Evolutionary conservation across 2,797 vertebrate species (phyloP).

Genomic region (Microhierax caerulescens): DNA sequence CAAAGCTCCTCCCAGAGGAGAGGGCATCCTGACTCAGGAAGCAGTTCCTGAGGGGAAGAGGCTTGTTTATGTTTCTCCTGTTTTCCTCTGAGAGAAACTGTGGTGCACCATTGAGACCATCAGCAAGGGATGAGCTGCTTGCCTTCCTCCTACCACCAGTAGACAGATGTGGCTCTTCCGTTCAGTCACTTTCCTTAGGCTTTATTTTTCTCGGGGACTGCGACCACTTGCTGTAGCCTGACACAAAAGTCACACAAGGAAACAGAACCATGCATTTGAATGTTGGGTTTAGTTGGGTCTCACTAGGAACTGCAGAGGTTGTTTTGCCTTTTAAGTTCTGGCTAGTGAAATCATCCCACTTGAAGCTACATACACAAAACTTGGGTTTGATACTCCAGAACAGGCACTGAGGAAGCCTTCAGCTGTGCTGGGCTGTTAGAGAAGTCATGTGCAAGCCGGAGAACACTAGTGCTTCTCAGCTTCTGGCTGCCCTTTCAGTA

Average conservation of each 20-base stretch:
- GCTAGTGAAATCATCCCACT: background rate
- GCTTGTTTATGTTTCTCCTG: background rate
- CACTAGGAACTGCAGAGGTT: background rate
- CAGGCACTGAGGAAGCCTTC: background rate
- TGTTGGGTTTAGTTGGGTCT: constrained; percentile 21
- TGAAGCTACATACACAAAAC: background rate
- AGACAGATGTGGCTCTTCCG: constrained; percentile 38
- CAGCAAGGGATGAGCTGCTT: background rate
- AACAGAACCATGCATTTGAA: background rate
- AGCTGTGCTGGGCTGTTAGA: background rate
- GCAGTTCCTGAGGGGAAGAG: background rate
- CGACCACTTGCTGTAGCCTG: constrained; percentile 10
- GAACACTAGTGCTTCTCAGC: background rate
- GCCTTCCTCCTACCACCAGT: background rate
- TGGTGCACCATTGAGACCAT: background rate
- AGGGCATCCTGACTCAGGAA: background rate
- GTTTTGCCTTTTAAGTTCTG: background rate
- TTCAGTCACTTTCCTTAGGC: constrained; percentile 15
- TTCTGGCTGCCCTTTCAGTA: background rate
- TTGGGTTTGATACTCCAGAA: background rate
- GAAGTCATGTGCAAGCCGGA: background rate
- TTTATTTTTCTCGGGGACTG: constrained; percentile 9
- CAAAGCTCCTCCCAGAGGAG: background rate
- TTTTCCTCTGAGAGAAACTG: background rate
- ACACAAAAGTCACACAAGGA: background rate